Conservation (phyloP, 2,888 invertebrate species). For the Saturnia japonica region DNA sequence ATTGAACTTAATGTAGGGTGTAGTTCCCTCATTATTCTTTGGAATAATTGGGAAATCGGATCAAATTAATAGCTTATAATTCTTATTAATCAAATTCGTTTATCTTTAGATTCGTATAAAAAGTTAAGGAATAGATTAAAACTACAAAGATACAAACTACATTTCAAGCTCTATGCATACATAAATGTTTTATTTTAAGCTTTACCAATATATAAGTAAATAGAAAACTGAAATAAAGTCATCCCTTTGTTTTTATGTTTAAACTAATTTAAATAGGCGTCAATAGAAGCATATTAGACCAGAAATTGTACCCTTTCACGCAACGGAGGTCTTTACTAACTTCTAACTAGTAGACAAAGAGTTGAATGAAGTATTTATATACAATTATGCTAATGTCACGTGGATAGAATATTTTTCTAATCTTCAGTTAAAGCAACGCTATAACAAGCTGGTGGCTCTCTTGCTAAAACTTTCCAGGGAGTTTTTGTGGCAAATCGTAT, state of each 20-base stretch:
- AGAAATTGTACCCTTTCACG: conserved; percentile 3
- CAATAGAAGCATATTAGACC: background rate
- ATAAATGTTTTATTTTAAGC: background rate
- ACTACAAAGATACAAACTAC: background rate
- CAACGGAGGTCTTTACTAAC: conserved; percentile 9
- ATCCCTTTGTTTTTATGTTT: background rate
- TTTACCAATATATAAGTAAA: background rate
- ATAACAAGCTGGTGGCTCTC: too few species aligned
- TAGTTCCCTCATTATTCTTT: too few species aligned
- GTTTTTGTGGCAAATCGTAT: too few species aligned
- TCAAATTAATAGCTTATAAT: too few species aligned
- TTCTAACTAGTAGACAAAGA: conserved; percentile 15
- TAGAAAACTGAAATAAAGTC: background rate
- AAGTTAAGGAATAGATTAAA: background rate
- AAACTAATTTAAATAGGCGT: background rate
- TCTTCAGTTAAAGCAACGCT: too few species aligned
- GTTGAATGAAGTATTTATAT: background rate
- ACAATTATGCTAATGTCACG: too few species aligned
- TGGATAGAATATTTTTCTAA: too few species aligned
- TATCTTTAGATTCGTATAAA: background rate
- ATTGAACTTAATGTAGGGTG: too few species aligned
- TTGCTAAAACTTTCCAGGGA: too few species aligned
- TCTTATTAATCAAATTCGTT: too few species aligned
- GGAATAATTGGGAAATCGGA: too few species aligned
- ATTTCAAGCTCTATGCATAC: background rate